These are phyloP conservation scores for Stegophylla sp. DNA, from an alignment of 2,888 invertebrate species.

Conservation along the genomic window DNA sequence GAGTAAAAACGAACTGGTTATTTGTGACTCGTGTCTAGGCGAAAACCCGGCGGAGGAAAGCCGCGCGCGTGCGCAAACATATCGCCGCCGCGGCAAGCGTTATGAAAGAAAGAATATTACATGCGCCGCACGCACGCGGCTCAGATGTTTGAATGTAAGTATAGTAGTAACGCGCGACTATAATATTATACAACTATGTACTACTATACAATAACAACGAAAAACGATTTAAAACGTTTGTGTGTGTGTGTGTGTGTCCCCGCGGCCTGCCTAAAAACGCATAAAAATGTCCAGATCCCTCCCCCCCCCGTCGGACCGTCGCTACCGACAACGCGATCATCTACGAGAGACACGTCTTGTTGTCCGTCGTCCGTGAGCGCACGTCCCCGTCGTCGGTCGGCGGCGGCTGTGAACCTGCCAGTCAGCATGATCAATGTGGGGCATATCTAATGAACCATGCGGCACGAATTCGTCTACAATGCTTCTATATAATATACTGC, in stretches of 20 bases:
- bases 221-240: background rate
- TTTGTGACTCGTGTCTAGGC: too few species aligned
- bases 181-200: background rate
- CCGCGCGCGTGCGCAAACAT: too few species aligned
- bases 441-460: conserved; percentile 61
- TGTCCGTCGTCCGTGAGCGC: conserved; percentile 47
- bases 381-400: conserved; percentile 33
- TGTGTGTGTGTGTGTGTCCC: background rate
- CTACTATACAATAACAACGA: background rate
- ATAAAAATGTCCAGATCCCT: conserved; percentile 17
- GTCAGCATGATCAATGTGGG: conserved; percentile 61
- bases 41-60: too few species aligned
- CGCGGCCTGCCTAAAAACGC: background rate
- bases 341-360: conserved; percentile 60
- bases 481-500: conserved; percentile 15
- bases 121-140: too few species aligned
- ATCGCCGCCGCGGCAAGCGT: too few species aligned
- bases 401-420: conserved; percentile 58
- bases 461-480: conserved; percentile 60
- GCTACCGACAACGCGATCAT: conserved; percentile 13
- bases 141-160: too few species aligned
- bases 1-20: background rate
- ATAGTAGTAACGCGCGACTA: background rate
- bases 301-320: background rate
- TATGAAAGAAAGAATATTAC: too few species aligned